Conservation (phyloP, 1,140 invertebrate genomes). For the Formica exsecta region DNA sequence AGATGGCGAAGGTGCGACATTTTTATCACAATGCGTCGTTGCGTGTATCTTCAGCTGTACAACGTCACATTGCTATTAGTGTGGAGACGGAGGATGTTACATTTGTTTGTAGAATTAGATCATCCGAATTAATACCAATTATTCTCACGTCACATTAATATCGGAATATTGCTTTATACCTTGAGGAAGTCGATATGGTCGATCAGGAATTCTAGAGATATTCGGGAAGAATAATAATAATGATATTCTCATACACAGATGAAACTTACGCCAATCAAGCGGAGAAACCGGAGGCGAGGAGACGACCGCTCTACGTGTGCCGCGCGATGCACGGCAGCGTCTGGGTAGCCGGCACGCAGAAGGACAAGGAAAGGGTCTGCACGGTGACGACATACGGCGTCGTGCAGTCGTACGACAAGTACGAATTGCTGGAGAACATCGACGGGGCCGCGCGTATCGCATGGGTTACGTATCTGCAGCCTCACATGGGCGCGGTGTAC, state of each 20-base stretch:
- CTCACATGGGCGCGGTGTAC: slow-evolving; percentile 89
- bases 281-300: slow-evolving; percentile 50
- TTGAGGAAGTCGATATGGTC: too few relatives aligned
- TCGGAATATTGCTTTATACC: too few relatives aligned
- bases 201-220: background rate
- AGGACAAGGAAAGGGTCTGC: slow-evolving; percentile 87
- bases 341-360: slow-evolving; percentile 89
- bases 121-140: background rate
- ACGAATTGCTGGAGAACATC: slow-evolving; percentile 92
- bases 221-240: background rate
- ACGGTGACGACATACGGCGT: slow-evolving; percentile 89
- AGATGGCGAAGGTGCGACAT: slow-evolving; percentile 4
- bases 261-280: slow-evolving; percentile 69
- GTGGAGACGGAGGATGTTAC: too few relatives aligned
- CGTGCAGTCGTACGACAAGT: slow-evolving; percentile 88
- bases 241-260: slow-evolving; percentile 24
- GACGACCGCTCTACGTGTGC: slow-evolving; percentile 90
- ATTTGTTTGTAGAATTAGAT: background rate
- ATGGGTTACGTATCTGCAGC: slow-evolving; percentile 90
- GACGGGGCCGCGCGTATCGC: slow-evolving; percentile 91
- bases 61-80: too few relatives aligned
- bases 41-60: too few relatives aligned
- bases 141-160: too few relatives aligned
- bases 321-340: slow-evolving; percentile 89
- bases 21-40: background rate